phyloP scores from a whole-genome alignment of 2,888 invertebrate species.

The Enoplolaimus lenunculus region DNA sequence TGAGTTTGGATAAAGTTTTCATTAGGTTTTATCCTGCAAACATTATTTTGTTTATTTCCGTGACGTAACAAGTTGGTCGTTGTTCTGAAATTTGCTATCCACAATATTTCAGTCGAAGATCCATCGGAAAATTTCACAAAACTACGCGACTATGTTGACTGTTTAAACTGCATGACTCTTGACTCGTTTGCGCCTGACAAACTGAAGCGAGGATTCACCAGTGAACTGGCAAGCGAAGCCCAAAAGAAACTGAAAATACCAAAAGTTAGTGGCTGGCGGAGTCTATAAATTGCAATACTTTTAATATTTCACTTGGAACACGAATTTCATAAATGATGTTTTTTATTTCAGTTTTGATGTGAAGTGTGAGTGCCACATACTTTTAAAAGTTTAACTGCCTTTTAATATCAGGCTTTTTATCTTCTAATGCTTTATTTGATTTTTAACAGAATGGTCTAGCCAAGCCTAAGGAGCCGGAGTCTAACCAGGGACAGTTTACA shows the following conservation, averaged over 20 bases:
- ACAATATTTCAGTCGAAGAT: slow-evolving; percentile 78
- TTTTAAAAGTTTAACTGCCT: too few relatives aligned
- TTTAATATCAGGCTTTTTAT: too few relatives aligned
- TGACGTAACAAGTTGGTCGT: too few relatives aligned
- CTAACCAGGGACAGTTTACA: neutral
- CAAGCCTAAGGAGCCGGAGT: neutral
- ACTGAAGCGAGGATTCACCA: slow-evolving; percentile 54
- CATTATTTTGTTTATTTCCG: too few relatives aligned
- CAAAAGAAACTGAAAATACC: slow-evolving; percentile 55
- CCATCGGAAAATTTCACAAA: slow-evolving; percentile 77
- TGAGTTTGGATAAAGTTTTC: too few relatives aligned
- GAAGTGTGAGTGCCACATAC: too few relatives aligned
- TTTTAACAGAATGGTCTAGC: slow-evolving; percentile 6
- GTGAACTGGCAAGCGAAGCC: slow-evolving; percentile 63
- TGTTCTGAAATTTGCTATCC: too few relatives aligned
- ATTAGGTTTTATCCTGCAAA: too few relatives aligned
- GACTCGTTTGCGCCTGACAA: slow-evolving; percentile 54
- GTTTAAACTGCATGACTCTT: slow-evolving; percentile 56
- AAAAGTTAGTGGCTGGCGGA: slow-evolving; percentile 48
- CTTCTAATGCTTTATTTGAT: slow-evolving; percentile 17
- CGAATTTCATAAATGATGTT: too few relatives aligned
- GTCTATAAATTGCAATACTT: too few relatives aligned
- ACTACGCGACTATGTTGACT: slow-evolving; percentile 76
- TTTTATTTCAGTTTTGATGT: too few relatives aligned
- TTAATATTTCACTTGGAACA: too few relatives aligned